These are phyloP conservation scores for Nyctibius grandis DNA, from an alignment of 2,797 vertebrate species.

Conservation along the genomic window DNA sequence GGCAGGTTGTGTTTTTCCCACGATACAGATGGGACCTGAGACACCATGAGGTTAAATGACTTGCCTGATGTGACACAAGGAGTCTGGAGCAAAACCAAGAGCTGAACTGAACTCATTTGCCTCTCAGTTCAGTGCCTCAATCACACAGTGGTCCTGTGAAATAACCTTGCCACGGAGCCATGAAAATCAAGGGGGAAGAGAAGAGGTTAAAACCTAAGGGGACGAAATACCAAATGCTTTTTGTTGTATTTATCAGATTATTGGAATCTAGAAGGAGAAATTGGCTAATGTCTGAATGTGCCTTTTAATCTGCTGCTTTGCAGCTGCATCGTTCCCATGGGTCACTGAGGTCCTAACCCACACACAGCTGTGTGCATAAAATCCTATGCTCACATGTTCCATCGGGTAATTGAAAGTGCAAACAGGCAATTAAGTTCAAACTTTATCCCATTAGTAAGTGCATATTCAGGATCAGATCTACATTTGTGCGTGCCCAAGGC, in stretches of 20 bases:
- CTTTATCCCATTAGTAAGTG: background rate
- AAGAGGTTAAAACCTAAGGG: background rate
- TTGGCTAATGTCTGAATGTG: background rate
- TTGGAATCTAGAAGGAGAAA: background rate
- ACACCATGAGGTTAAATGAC: background rate
- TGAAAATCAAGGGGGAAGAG: background rate
- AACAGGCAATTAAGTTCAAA: background rate
- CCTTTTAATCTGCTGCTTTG: background rate
- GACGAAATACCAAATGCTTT: background rate
- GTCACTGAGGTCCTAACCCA: background rate
- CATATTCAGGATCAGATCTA: background rate
- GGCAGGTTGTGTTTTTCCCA: background rate
- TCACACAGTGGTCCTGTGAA: background rate
- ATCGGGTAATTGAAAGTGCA: background rate
- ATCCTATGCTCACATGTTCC: accelerated
- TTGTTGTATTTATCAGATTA: background rate
- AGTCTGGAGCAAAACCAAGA: background rate
- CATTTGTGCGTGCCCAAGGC: background rate
- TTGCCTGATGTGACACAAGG: background rate
- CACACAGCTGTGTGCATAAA: background rate
- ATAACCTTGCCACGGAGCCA: background rate
- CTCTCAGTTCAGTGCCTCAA: background rate
- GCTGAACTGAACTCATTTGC: background rate
- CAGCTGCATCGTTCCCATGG: background rate
- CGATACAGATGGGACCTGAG: background rate